Evolutionary conservation across 2,888 invertebrate species (phyloP).

Genomic region (Caenorhabditis sp.): DNA sequence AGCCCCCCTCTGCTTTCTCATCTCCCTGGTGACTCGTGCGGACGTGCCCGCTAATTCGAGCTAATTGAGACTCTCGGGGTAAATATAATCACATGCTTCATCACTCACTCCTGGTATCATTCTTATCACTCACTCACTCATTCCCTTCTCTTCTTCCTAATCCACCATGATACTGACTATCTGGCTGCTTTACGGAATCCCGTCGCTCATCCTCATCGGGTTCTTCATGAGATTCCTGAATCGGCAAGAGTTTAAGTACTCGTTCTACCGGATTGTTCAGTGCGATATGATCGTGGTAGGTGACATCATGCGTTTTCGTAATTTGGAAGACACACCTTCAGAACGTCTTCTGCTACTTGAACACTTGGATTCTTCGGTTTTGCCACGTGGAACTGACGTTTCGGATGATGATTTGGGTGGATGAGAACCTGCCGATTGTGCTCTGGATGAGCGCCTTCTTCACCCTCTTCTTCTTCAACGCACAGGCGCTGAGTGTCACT

Average conservation of each 20-base stretch:
- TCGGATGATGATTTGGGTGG: neutral
- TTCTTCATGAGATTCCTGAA: conserved; percentile 11
- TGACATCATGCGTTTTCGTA: no score
- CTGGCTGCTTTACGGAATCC: conserved; percentile 13
- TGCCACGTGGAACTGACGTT: neutral
- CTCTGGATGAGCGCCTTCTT: neutral
- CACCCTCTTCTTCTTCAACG: conserved; percentile 4
- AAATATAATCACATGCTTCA: conserved; percentile 11
- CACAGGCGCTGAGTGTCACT: conserved; percentile 12
- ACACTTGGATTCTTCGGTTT: conserved; percentile 17
- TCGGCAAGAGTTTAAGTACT: neutral
- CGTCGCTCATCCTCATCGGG: neutral
- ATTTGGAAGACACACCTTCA: neutral
- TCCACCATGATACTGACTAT: no score
- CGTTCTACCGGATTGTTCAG: conserved; percentile 27
- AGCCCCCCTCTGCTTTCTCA: no score
- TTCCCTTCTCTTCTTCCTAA: no score
- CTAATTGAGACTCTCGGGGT: no score
- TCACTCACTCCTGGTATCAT: conserved; percentile 17
- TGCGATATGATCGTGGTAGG: conserved; percentile 29
- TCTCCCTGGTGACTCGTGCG: no score
- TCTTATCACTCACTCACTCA: neutral
- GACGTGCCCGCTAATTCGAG: no score
- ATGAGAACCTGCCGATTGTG: neutral
- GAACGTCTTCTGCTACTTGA: conserved; percentile 45